phyloP scores from a whole-genome alignment of 2,113 vertebrate genomes.

The Morone saxatilis region DNA sequence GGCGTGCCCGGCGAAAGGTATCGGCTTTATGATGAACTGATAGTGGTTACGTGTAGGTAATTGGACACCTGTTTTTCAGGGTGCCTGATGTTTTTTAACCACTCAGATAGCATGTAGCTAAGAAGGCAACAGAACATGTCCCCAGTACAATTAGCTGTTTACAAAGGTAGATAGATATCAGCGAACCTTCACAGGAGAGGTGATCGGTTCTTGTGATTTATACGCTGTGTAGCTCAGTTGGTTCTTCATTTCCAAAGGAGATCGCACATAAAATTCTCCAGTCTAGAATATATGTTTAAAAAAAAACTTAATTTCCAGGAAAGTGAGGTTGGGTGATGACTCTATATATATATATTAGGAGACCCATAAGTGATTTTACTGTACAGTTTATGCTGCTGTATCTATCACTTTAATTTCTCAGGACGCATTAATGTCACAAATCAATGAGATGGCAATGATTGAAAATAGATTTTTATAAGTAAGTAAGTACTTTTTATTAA shows the following conservation, averaged over 20 bases:
- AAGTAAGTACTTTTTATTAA: too few relatives aligned
- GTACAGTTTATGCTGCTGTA: too few relatives aligned
- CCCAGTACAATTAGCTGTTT: neutral
- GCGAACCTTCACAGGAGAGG: neutral
- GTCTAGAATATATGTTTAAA: too few relatives aligned
- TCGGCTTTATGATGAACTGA: slow-evolving; percentile 39
- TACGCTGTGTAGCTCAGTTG: neutral
- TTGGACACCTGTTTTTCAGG: slow-evolving; percentile 43
- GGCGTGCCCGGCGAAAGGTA: neutral
- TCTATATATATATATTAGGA: too few relatives aligned
- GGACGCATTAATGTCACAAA: too few relatives aligned
- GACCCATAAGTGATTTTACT: too few relatives aligned
- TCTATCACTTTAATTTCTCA: too few relatives aligned
- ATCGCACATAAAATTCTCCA: neutral
- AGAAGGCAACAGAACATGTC: neutral
- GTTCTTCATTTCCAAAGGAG: neutral
- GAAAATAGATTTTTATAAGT: too few relatives aligned
- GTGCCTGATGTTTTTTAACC: slow-evolving; percentile 8
- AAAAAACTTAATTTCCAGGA: too few relatives aligned
- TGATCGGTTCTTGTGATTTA: neutral
- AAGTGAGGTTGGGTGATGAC: too few relatives aligned
- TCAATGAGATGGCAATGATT: too few relatives aligned
- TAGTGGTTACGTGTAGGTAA: slow-evolving; percentile 40
- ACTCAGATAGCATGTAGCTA: neutral
- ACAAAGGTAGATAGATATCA: neutral